phyloP scores from a whole-genome alignment of 2,113 vertebrate genomes.

The Pterophyllum scalare region DNA sequence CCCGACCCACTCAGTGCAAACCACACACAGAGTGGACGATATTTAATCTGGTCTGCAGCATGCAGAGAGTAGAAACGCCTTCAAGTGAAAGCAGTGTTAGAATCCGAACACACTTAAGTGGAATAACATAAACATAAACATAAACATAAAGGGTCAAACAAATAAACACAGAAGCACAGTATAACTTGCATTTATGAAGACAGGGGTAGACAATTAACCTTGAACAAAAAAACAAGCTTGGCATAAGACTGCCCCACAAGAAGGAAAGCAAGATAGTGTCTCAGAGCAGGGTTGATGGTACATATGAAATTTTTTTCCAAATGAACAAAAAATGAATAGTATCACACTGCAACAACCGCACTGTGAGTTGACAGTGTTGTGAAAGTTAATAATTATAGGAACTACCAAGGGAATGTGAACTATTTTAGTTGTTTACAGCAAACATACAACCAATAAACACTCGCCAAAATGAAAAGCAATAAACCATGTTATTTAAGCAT shows the following conservation, averaged over 20 bases:
- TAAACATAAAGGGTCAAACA: conserved; percentile 14
- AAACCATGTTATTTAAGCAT: neutral
- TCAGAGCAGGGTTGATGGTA: too few relatives aligned
- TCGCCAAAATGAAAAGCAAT: neutral
- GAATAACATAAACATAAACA: neutral
- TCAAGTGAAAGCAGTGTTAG: conserved; percentile 32
- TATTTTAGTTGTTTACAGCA: conserved; percentile 1
- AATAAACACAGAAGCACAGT: neutral
- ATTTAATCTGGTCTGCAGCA: conserved; percentile 34
- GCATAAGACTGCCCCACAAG: neutral
- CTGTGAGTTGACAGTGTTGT: neutral
- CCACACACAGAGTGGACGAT: conserved; percentile 49
- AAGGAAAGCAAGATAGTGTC: neutral
- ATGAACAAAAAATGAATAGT: too few relatives aligned
- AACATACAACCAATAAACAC: neutral
- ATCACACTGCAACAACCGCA: neutral
- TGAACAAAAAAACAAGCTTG: neutral
- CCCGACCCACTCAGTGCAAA: conserved; percentile 39
- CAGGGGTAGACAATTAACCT: neutral
- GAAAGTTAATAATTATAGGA: neutral
- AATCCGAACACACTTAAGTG: conserved; percentile 11
- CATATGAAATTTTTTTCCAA: too few relatives aligned
- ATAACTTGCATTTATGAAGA: neutral
- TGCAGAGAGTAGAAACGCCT: conserved; percentile 11
- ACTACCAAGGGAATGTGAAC: neutral